Evolutionary conservation across 2,113 vertebrate species (phyloP), one percentile per base, ranked within the genome.

Genomic region (Monopterus albus): DNA sequence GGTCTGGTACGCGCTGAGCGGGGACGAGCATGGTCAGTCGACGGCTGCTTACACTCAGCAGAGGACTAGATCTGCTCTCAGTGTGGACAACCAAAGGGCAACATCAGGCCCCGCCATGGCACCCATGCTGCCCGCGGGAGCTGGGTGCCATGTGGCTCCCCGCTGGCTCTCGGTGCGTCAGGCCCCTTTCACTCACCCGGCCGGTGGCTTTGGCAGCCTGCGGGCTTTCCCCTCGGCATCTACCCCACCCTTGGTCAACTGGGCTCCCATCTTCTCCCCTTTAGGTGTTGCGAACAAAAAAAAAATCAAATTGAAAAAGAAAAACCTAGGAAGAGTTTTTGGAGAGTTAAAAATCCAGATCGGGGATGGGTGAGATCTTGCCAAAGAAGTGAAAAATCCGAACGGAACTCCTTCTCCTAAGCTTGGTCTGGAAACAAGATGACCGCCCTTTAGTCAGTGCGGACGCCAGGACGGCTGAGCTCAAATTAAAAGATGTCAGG

Each of bases 211-310:
- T 97, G 56, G 93, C 88, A 29, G 94, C 92, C 90, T 26, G 85
- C 88, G 72, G 65, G 85, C 92, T 72, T 93, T 84, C 74, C 86
- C 90, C 83, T 93, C 85, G 53, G 91, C 94, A 86, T 92, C 91
- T 87, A 93, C 94, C 92, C 93, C 93, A 90, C 94, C 94, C 92
- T 96, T 96, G 78, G 96, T 94, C 92, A 93, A 91, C 77, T 95
- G 94, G 88, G 94, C 93, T 80, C 96, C 96, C 95, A 96, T 96
- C 87, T 33, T 84, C 53, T 82, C 66, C 75, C 78, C 45, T 74
- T 82, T 62, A 60, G 39, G 42, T 75, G 52, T 56, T 84, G 12
- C 56, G 51, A 81, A 88, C 62, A 70, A 71, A 79, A 76, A 72
- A 70, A 86, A 67, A 59, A 17, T 2, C 73, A 76, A 86, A 84